Percentiles rank a stretch among this genome's conserved stretches.
phyloP scores from a whole-genome alignment of 2,113 vertebrate genomes.

The Meriones unguiculatus region DNA sequence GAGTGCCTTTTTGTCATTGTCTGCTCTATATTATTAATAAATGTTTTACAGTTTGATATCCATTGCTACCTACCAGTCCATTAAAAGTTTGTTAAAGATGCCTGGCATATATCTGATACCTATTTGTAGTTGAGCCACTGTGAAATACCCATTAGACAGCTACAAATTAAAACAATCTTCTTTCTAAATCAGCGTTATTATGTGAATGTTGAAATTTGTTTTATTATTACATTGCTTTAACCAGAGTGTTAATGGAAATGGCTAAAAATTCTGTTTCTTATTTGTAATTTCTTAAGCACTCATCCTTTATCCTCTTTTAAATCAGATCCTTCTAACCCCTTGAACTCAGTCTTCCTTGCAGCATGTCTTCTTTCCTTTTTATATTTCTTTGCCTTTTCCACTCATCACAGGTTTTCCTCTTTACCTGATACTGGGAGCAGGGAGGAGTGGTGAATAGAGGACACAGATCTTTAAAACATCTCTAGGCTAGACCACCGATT shows the following conservation, averaged over 20 bases:
- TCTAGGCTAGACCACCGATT: conserved; percentile 50
- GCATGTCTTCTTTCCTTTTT: conserved; percentile 17
- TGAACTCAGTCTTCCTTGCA: background rate
- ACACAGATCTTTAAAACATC: conserved; percentile 35
- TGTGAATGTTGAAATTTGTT: background rate
- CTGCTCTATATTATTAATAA: background rate
- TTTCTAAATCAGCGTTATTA: conserved; percentile 38
- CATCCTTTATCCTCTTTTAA: conserved; percentile 24
- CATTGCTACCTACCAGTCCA: background rate
- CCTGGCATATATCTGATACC: background rate
- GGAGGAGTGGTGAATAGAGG: background rate
- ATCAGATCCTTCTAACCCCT: background rate
- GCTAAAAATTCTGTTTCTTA: conserved; percentile 31
- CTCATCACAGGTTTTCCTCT: background rate
- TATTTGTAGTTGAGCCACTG: background rate
- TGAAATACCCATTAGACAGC: background rate
- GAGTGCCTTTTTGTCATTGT: background rate
- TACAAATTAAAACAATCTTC: background rate
- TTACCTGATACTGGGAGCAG: background rate
- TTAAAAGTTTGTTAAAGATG: conserved; percentile 13
- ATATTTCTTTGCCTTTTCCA: background rate
- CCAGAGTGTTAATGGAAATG: conserved; percentile 41
- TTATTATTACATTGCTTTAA: conserved; percentile 33
- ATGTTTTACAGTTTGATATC: conserved; percentile 9
- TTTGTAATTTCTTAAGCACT: background rate